Evolutionary conservation across 1,140 invertebrate species (phyloP).

Genomic region (Cecropterus lyciades): DNA sequence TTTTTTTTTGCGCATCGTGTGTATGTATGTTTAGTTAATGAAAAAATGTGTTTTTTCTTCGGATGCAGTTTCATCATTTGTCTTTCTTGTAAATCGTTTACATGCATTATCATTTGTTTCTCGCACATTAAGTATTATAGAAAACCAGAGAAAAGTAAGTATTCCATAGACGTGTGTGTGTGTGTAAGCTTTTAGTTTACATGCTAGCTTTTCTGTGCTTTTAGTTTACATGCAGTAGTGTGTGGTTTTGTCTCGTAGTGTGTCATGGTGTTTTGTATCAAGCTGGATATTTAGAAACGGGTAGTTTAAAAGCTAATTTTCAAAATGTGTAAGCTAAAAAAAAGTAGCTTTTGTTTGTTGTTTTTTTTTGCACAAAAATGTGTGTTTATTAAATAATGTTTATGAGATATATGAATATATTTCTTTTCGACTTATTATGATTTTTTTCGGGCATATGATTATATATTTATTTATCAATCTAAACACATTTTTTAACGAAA

Average conservation of each 20-base stretch:
- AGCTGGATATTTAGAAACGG: conserved; percentile 24
- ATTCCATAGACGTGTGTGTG: not conserved
- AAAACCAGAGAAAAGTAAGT: conserved; percentile 17
- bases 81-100: no score
- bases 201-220: conserved; percentile 43
- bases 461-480: no score
- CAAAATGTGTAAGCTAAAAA: not conserved
- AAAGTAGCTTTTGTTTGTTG: not conserved
- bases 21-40: no score
- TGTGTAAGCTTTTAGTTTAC: conserved; percentile 22
- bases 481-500: no score
- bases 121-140: no score
- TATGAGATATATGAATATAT: no score
- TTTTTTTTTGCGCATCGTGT: no score
- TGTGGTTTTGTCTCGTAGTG: conserved; percentile 10
- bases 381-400: not conserved
- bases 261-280: conserved; percentile 42
- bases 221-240: conserved; percentile 32
- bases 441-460: no score
- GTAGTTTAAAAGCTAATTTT: not conserved
- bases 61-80: no score
- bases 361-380: not conserved
- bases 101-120: no score
- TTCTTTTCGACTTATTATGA: no score
- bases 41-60: no score